Evolutionary conservation across 2,888 invertebrate genomes (phyloP).

Genomic region (Leptopilina syphax): DNA sequence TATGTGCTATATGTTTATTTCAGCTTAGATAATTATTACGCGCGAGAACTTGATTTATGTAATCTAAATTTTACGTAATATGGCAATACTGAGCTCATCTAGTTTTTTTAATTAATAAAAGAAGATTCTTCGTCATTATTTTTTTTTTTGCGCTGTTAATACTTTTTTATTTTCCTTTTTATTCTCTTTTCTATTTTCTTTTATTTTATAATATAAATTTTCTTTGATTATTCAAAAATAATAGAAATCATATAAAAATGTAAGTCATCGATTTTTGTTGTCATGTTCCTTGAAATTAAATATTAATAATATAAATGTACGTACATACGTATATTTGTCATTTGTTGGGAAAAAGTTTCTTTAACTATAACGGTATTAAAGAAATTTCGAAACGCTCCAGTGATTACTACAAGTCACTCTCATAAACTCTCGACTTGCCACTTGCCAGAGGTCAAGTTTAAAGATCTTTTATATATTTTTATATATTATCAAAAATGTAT

Average conservation of each 20-base stretch:
- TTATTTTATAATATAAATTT: too few species aligned
- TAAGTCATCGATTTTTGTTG: too few species aligned
- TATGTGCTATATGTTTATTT: background rate
- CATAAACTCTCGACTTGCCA: background rate
- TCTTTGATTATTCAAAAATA: too few species aligned
- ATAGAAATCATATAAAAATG: too few species aligned
- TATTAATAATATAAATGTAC: too few species aligned
- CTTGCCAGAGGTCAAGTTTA: slow-evolving; percentile 6
- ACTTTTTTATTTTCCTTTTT: too few species aligned
- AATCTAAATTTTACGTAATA: background rate
- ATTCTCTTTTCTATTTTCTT: too few species aligned
- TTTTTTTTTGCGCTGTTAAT: too few species aligned
- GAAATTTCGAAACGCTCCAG: background rate
- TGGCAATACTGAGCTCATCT: slow-evolving; percentile 9
- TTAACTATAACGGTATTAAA: slow-evolving; percentile 2
- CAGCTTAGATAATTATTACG: slow-evolving; percentile 5
- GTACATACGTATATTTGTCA: background rate
- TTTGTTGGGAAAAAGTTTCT: background rate
- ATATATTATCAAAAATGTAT: too few species aligned
- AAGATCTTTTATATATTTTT: background rate
- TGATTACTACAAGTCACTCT: background rate
- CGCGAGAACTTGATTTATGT: slow-evolving; percentile 6
- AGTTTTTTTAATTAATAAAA: slow-evolving; percentile 6
- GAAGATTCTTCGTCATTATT: background rate
- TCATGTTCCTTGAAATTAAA: too few species aligned